These are phyloP conservation scores for Norana najaformis DNA, from an alignment of 2,888 invertebrate species.

Conservation along the genomic window DNA sequence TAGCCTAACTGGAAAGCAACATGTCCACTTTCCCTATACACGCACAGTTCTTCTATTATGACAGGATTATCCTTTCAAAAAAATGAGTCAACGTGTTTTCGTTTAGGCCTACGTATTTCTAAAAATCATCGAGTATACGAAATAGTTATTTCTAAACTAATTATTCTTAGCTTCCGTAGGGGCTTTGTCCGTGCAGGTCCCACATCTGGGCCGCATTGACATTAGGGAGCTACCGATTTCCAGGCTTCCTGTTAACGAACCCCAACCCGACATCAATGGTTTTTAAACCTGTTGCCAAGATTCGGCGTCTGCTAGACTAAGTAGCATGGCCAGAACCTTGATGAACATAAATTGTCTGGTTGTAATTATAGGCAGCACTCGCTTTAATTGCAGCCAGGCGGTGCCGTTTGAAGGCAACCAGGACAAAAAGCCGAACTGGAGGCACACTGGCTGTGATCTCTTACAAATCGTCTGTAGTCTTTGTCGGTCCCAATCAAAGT, in stretches of 20 bases:
- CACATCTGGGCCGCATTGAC: background rate
- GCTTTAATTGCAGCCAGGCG: background rate
- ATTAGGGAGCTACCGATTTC: background rate
- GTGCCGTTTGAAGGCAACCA: background rate
- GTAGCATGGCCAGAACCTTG: background rate
- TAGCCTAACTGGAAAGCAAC: background rate
- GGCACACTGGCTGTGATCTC: background rate
- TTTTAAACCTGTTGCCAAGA: background rate
- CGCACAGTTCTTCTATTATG: background rate
- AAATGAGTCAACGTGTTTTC: background rate
- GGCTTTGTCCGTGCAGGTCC: background rate
- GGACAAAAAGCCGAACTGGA: background rate
- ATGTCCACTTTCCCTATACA: background rate
- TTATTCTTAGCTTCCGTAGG: background rate
- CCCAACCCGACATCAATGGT: background rate
- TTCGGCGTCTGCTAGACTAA: background rate
- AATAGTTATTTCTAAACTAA: background rate
- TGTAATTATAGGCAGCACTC: background rate
- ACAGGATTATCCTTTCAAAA: background rate
- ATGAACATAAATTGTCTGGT: conserved; percentile 13
- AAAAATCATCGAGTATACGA: background rate
- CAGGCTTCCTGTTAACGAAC: background rate
- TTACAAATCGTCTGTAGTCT: background rate
- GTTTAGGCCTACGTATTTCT: background rate
- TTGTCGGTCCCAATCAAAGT: background rate